These are phyloP conservation scores for Andricus grossulariae DNA, from an alignment of 1,140 invertebrate genomes.

Conservation along the genomic window DNA sequence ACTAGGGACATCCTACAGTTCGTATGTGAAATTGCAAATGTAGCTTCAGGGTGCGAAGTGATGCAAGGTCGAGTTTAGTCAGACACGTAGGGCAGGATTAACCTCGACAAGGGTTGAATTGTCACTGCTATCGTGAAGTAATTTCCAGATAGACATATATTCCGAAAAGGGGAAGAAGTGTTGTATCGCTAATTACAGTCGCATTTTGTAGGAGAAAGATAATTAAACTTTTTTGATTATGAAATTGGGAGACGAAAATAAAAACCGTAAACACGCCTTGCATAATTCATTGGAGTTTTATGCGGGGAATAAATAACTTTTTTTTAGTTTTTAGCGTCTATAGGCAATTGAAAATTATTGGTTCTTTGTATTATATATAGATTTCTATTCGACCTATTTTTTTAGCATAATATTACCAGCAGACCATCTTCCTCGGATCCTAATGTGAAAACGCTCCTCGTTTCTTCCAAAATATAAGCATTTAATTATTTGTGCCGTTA, in stretches of 20 bases:
- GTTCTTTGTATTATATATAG: too few relatives aligned
- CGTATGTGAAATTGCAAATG: conserved; percentile 4
- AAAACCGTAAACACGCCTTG: background rate
- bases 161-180: conserved; percentile 2
- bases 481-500: too few relatives aligned
- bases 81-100: conserved; percentile 56
- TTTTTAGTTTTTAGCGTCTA: background rate
- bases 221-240: background rate
- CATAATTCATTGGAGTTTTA: background rate
- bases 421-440: too few relatives aligned
- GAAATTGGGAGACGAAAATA: background rate
- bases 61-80: conserved; percentile 55
- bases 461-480: background rate
- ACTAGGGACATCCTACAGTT: conserved; percentile 30
- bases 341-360: too few relatives aligned
- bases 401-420: too few relatives aligned
- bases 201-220: background rate
- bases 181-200: conserved; percentile 42
- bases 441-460: background rate
- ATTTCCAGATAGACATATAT: conserved; percentile 15
- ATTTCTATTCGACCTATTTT: too few relatives aligned
- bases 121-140: conserved; percentile 37
- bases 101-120: conserved; percentile 43
- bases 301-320: conserved; percentile 8
- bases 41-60: conserved; percentile 47